These are phyloP conservation scores for Stenopsyche tienmushanensis DNA, from an alignment of 1,140 invertebrate genomes.

Conservation along the genomic window DNA sequence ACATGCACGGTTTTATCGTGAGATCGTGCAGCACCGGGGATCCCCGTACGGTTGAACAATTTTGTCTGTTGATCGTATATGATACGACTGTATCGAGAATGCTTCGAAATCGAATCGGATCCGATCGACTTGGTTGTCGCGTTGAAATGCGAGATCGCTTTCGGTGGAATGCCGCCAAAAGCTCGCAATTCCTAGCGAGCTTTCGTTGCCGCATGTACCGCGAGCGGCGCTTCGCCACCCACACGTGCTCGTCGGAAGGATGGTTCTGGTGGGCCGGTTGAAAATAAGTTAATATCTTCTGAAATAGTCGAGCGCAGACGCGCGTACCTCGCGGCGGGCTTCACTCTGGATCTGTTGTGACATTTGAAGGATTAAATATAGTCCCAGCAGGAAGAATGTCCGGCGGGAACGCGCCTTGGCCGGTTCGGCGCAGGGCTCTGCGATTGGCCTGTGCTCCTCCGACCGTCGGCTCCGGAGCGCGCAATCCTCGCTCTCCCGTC, in stretches of 20 bases:
- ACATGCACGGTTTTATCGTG: too few relatives aligned
- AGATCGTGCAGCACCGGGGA: too few relatives aligned
- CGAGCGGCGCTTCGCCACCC: constrained; percentile 5
- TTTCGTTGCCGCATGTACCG: too few relatives aligned
- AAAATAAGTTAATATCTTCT: constrained; percentile 7
- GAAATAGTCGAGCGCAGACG: constrained; percentile 12
- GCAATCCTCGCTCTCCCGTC: constrained; percentile 38
- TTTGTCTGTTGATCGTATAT: too few relatives aligned
- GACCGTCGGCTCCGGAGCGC: constrained; percentile 50
- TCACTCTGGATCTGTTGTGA: background rate
- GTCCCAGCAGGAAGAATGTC: constrained; percentile 49
- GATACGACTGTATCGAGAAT: too few relatives aligned
- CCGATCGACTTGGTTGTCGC: background rate
- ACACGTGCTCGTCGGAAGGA: constrained; percentile 1
- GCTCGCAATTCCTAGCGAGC: background rate
- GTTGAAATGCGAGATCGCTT: background rate
- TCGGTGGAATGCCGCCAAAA: background rate
- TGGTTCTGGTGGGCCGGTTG: background rate
- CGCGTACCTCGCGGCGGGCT: background rate
- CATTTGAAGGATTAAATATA: constrained; percentile 10
- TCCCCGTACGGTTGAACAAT: too few relatives aligned
- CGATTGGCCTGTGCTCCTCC: constrained; percentile 42
- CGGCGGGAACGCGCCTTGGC: constrained; percentile 64
- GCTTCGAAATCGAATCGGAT: too few relatives aligned
- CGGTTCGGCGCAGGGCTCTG: constrained; percentile 64